Evolutionary conservation across 1,140 invertebrate genomes (phyloP).

Genomic region (Mya arenaria): DNA sequence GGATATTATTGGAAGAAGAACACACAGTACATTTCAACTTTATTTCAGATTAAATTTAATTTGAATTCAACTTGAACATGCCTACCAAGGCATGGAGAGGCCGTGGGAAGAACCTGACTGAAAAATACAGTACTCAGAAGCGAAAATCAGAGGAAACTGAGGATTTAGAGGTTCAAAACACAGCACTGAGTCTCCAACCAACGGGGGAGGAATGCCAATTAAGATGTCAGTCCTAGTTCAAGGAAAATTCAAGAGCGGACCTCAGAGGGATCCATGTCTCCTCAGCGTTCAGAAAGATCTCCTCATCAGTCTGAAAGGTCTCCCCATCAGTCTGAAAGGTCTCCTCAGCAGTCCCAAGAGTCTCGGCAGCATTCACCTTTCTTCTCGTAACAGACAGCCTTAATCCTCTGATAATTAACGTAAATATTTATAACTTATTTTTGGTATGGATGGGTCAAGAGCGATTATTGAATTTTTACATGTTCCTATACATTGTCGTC

Average conservation of each 20-base stretch:
- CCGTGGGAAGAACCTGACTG: background rate
- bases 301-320: too few species aligned
- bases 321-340: conserved; percentile 6
- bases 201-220: background rate
- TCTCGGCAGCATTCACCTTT: background rate
- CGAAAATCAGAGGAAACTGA: conserved; percentile 17
- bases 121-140: conserved; percentile 37
- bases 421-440: conserved; percentile 15
- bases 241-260: too few species aligned
- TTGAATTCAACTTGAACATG: conserved; percentile 5
- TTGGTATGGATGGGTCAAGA: background rate
- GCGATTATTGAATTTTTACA: background rate
- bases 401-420: conserved; percentile 10
- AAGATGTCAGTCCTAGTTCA: conserved; percentile 11
- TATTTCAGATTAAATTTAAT: too few species aligned
- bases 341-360: conserved; percentile 14
- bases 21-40: too few species aligned
- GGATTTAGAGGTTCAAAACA: conserved; percentile 12
- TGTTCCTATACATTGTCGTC: conserved; percentile 29
- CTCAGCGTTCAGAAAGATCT: too few species aligned
- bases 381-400: conserved; percentile 8
- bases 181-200: conserved; percentile 16
- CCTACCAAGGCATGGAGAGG: conserved; percentile 23
- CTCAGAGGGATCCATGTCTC: background rate
- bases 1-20: too few species aligned